Conservation (phyloP, 2,797 vertebrate genomes). For the Sus cebifrons region DNA sequence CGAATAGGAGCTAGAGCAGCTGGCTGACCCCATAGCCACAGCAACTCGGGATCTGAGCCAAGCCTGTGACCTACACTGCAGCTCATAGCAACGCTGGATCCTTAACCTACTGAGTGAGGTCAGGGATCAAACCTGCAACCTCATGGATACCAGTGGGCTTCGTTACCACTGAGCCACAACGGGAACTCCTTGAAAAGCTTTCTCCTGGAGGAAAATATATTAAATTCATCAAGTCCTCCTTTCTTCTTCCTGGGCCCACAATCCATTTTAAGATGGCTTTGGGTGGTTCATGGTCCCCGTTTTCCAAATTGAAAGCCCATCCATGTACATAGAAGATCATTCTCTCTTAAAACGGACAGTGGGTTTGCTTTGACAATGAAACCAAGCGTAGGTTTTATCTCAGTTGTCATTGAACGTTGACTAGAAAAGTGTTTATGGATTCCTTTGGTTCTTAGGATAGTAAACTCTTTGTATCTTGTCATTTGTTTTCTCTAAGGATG, state of each 20-base stretch:
- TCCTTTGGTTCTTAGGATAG: constrained; percentile 37
- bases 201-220: constrained; percentile 39
- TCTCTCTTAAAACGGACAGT: not conserved
- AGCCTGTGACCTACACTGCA: too few relatives aligned
- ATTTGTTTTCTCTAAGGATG: constrained; percentile 66
- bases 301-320: not conserved
- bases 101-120: too few relatives aligned
- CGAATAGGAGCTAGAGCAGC: too few relatives aligned
- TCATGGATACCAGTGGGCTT: too few relatives aligned
- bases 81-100: too few relatives aligned
- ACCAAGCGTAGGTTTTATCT: not conserved
- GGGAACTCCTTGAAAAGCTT: not conserved
- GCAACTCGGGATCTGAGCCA: too few relatives aligned
- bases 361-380: not conserved
- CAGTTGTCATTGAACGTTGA: not conserved
- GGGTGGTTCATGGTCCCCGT: not conserved
- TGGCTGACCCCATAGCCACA: too few relatives aligned
- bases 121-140: too few relatives aligned
- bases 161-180: too few relatives aligned
- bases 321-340: not conserved
- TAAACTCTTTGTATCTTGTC: not conserved
- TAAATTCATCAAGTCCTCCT: not conserved
- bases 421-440: not conserved
- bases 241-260: constrained; percentile 11
- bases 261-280: not conserved